phyloP scores from a whole-genome alignment of 2,797 vertebrate species.

The Hapalemur alaotrensis region DNA sequence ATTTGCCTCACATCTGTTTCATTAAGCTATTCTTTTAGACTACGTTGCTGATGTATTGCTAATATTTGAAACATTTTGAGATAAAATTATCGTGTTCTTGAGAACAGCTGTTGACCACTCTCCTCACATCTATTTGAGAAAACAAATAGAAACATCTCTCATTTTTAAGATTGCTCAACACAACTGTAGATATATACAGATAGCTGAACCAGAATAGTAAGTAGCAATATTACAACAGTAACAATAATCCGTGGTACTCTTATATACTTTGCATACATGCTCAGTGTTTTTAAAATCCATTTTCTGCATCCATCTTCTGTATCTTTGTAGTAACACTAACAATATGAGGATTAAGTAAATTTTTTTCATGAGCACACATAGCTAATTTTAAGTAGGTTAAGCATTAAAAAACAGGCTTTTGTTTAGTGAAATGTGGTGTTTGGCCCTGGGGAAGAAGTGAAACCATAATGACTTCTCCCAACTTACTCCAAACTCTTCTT shows the following conservation, averaged over 20 bases:
- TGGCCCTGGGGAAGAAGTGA: not conserved
- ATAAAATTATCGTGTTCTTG: slow-evolving; percentile 22
- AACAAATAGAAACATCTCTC: not conserved
- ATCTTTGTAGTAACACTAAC: not conserved
- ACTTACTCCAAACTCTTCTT: not conserved
- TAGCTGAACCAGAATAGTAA: not conserved
- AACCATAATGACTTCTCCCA: not conserved
- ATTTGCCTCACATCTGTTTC: not conserved
- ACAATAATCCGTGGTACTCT: not conserved
- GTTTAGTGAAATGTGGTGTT: not conserved
- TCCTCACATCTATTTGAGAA: slow-evolving; percentile 8
- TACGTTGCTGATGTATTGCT: not conserved
- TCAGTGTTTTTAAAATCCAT: not conserved
- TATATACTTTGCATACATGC: not conserved
- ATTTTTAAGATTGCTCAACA: not conserved
- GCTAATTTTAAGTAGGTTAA: not conserved
- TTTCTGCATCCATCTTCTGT: not conserved
- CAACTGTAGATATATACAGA: not conserved
- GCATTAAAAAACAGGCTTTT: not conserved
- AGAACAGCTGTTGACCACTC: not conserved
- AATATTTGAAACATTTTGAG: slow-evolving; percentile 36
- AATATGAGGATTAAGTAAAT: not conserved
- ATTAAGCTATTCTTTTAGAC: not conserved
- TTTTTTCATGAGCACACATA: not conserved
- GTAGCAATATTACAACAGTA: not conserved